These are phyloP conservation scores for Lamellibrachia columna DNA, from an alignment of 2,888 invertebrate species.

Conservation along the genomic window DNA sequence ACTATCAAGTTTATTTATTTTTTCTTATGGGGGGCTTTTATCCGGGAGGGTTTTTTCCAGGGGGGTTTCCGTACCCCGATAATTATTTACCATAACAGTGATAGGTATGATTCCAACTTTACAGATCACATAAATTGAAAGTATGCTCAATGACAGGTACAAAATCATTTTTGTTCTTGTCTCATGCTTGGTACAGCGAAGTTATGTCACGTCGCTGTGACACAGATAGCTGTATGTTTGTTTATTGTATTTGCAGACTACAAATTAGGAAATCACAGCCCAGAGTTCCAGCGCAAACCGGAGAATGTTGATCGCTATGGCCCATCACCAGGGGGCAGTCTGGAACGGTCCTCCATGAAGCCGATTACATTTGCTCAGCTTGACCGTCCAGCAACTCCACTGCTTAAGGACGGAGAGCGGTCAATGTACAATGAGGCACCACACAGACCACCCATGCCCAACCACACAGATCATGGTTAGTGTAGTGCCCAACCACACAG, in stretches of 20 bases:
- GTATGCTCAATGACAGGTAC: no score
- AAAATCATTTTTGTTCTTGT: no score
- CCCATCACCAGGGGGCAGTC: background rate
- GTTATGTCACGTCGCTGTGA: background rate
- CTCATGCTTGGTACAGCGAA: no score
- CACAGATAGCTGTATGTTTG: background rate
- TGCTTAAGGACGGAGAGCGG: conserved; percentile 19
- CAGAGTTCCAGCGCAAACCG: conserved; percentile 32
- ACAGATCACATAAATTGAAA: no score
- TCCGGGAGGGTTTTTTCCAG: no score
- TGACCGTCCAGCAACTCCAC: conserved; percentile 38
- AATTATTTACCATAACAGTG: no score
- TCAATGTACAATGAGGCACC: conserved; percentile 49
- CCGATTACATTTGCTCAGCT: conserved; percentile 38
- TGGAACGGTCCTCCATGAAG: conserved; percentile 27
- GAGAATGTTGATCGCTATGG: conserved; percentile 35
- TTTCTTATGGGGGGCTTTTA: no score
- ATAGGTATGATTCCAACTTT: no score
- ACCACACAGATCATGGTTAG: conserved; percentile 34
- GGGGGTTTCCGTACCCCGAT: no score
- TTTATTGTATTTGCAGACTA: background rate
- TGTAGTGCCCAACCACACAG: background rate
- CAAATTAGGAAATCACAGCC: conserved; percentile 20
- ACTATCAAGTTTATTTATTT: no score
- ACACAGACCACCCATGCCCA: conserved; percentile 52